Evolutionary conservation across 1,140 invertebrate genomes (phyloP), one percentile per base, ranked within the genome.

Genomic region (Leptoteleia sp.): DNA sequence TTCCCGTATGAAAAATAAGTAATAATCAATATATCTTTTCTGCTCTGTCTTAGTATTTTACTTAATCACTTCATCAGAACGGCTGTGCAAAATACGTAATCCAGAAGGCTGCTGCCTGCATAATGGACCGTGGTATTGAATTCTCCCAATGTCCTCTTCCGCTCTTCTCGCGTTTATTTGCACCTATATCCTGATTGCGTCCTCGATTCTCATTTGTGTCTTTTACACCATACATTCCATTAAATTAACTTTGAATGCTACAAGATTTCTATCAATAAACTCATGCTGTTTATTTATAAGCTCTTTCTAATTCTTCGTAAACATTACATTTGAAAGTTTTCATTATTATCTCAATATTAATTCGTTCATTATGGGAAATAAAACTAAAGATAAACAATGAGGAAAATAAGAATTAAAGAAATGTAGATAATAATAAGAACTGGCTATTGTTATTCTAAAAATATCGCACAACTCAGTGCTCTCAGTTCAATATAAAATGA

Each of bases 111-210:
- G 57, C 55, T 59, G 68, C 48, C 75, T 83, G 73, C 79, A 83
- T 79, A 83, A 84, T 81, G 78, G 83, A 83, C 80, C 81, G 77
- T 82, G 83, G 68, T 84, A 85, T 85, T 84, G 83, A 85, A 85
- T 85, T 84, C 85, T 76, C 45, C 25, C 55, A 33, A 45, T 54
- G 43, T 43, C 31, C 50, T 73, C 42, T 52, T 52, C 40, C 17
- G 48, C 52, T 12, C 29, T 61, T 45, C 59, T n/a, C 37, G 43
- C 43, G 22, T 22, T 45, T 55, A 33, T 61, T 67, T 68, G 19
- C 35, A 48, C 16, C 25, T 70, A 12, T n/a, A 47, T 47, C 38
- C 45, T 35, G 27, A 42, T 22, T 27, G 5, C 50, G 42, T 55
- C 15, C 43, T 61, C 67, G 38, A 55, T 68, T 57, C 35, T 57